phyloP scores from a whole-genome alignment of 2,797 vertebrate species.

The Fistularia tabacaria region DNA sequence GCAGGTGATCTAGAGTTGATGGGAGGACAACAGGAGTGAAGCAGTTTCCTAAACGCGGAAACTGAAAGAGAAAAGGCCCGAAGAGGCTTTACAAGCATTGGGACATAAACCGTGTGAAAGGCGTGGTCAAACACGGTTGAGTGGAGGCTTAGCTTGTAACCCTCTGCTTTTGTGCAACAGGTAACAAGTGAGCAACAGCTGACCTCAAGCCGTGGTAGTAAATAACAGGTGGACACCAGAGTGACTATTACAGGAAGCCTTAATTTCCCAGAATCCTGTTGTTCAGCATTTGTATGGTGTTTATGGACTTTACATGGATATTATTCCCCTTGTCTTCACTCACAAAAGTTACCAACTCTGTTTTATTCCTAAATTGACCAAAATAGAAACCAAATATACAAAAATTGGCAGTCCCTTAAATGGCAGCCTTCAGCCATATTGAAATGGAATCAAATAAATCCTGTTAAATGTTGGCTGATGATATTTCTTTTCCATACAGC shows the following conservation, averaged over 20 bases:
- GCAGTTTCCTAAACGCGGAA: slow-evolving; percentile 40
- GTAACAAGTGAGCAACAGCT: neutral
- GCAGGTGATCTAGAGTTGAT: slow-evolving; percentile 53
- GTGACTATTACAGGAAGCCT: no score
- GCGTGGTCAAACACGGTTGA: slow-evolving; percentile 12
- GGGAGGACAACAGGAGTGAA: slow-evolving; percentile 41
- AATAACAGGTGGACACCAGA: no score
- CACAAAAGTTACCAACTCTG: no score
- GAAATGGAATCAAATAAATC: slow-evolving; percentile 20
- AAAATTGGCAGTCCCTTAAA: slow-evolving; percentile 10
- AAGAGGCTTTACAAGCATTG: slow-evolving; percentile 22
- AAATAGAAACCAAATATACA: slow-evolving; percentile 10
- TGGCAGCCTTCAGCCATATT: slow-evolving; percentile 15
- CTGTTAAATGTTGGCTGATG: slow-evolving; percentile 19
- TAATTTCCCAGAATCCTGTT: no score
- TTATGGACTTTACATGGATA: no score
- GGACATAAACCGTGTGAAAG: slow-evolving; percentile 6
- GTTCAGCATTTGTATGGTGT: no score
- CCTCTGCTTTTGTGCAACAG: slow-evolving; percentile 8
- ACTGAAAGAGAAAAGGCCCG: slow-evolving; percentile 33
- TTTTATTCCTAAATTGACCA: no score
- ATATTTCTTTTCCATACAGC: slow-evolving; percentile 5
- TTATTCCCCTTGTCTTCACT: no score
- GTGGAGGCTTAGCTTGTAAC: slow-evolving; percentile 13
- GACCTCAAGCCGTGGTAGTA: no score